Percentiles rank a stretch among this genome's conserved stretches.
Conservation (phyloP, 2,113 vertebrate genomes). For the Phaetusa simplex region DNA sequence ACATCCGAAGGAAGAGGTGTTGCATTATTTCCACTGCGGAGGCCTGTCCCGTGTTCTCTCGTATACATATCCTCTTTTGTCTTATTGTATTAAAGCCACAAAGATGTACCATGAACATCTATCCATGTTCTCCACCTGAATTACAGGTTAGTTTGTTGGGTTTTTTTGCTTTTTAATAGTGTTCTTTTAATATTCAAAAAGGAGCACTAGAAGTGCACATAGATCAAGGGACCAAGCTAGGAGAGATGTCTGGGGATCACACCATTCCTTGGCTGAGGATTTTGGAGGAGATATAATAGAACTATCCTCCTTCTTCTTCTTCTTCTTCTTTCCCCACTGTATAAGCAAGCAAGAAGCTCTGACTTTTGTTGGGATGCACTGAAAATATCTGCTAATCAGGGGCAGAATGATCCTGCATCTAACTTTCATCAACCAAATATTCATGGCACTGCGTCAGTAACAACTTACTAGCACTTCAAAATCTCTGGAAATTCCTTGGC, state of each 20-base stretch:
- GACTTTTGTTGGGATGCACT: background rate
- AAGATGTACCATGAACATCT: background rate
- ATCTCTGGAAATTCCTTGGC: conserved; percentile 62
- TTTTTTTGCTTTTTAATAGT: background rate
- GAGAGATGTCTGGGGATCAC: background rate
- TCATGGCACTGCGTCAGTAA: background rate
- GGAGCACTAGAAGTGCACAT: background rate
- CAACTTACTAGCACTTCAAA: conserved; percentile 27
- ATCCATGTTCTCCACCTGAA: background rate
- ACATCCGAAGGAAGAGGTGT: background rate
- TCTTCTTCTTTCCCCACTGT: background rate
- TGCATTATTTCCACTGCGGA: background rate
- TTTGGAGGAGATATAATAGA: background rate
- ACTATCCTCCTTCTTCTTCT: background rate
- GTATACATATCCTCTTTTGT: background rate
- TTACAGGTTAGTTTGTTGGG: background rate
- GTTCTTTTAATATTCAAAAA: background rate
- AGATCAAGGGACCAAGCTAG: background rate
- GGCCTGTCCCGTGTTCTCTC: background rate
- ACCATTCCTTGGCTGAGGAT: background rate
- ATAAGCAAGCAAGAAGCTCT: background rate
- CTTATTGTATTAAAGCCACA: background rate
- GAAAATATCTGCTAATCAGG: background rate
- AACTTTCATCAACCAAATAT: background rate
- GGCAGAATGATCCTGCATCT: background rate